Evolutionary conservation across 1,140 invertebrate genomes (phyloP).

Genomic region (Anadara kagoshimensis): DNA sequence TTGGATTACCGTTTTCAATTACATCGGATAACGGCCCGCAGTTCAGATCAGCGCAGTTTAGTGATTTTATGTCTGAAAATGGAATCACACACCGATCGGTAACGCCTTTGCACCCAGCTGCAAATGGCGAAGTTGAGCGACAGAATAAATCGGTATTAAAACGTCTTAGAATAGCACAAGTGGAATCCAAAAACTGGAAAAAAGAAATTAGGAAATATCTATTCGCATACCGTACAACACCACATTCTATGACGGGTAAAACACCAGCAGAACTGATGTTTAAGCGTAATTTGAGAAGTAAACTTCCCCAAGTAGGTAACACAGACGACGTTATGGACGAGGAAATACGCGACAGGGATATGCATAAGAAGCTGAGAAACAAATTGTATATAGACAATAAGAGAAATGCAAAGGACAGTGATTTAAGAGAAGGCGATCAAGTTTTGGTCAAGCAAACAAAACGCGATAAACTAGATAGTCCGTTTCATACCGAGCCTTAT

Average conservation of each 20-base stretch:
- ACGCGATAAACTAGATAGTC: conserved; percentile 15
- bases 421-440: conserved; percentile 2
- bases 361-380: conserved; percentile 1
- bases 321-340: background rate
- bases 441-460: conserved; percentile 18
- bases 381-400: conserved; percentile 11
- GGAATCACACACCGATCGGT: conserved; percentile 30
- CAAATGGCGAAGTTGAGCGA: conserved; percentile 50
- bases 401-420: conserved; percentile 11
- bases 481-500: conserved; percentile 16
- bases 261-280: conserved; percentile 43
- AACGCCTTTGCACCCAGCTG: conserved; percentile 41
- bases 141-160: conserved; percentile 44
- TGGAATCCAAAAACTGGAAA: conserved; percentile 40
- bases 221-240: conserved; percentile 40
- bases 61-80: conserved; percentile 17
- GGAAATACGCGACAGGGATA: conserved; percentile 3
- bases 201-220: conserved; percentile 40
- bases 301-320: conserved; percentile 29
- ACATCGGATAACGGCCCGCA: conserved; percentile 13
- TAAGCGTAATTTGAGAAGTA: conserved; percentile 32
- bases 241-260: conserved; percentile 42
- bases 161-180: conserved; percentile 37
- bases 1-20: conserved; percentile 34
- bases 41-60: conserved; percentile 32